These are phyloP conservation scores for Aricia artaxerxes DNA, from an alignment of 2,888 invertebrate genomes.

Conservation along the genomic window DNA sequence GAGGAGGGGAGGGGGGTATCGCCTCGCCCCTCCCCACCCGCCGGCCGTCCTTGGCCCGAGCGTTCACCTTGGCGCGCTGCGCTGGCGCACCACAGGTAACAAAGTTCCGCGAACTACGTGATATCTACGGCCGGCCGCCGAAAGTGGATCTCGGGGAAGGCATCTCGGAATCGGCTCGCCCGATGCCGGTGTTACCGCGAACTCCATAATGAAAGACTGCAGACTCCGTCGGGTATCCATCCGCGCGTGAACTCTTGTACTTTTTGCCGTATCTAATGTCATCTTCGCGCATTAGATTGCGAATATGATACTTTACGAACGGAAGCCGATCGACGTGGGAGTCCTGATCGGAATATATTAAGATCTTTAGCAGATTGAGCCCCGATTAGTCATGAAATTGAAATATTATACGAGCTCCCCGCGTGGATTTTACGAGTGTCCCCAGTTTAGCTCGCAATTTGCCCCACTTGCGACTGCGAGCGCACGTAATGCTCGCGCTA, in stretches of 20 bases:
- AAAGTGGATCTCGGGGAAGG: constrained; percentile 66
- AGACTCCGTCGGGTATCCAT: constrained; percentile 46
- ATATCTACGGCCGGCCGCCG: constrained; percentile 75
- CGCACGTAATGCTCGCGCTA: constrained; percentile 17
- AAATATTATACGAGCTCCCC: constrained; percentile 52
- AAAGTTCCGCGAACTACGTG: constrained; percentile 79
- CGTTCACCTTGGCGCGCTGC: constrained; percentile 79
- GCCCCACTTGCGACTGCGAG: constrained; percentile 19
- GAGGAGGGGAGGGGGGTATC: constrained; percentile 44
- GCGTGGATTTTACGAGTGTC: constrained; percentile 56
- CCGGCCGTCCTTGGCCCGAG: constrained; percentile 78
- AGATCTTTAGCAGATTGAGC: background rate
- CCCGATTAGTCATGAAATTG: constrained; percentile 36
- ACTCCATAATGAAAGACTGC: constrained; percentile 66
- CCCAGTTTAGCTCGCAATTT: constrained; percentile 43
- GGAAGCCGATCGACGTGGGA: constrained; percentile 59
- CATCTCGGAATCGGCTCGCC: constrained; percentile 56
- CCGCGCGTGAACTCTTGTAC: constrained; percentile 45
- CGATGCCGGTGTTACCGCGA: constrained; percentile 65
- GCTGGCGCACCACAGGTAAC: constrained; percentile 78
- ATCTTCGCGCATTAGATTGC: constrained; percentile 44
- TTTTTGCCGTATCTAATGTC: constrained; percentile 51
- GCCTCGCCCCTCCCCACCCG: constrained; percentile 68
- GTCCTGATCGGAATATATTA: constrained; percentile 48
- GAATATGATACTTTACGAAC: constrained; percentile 45